Percentiles rank a stretch among this genome's conserved stretches.
These are phyloP conservation scores for Tragopan temminckii DNA, from an alignment of 2,797 vertebrate genomes.

Conservation along the genomic window DNA sequence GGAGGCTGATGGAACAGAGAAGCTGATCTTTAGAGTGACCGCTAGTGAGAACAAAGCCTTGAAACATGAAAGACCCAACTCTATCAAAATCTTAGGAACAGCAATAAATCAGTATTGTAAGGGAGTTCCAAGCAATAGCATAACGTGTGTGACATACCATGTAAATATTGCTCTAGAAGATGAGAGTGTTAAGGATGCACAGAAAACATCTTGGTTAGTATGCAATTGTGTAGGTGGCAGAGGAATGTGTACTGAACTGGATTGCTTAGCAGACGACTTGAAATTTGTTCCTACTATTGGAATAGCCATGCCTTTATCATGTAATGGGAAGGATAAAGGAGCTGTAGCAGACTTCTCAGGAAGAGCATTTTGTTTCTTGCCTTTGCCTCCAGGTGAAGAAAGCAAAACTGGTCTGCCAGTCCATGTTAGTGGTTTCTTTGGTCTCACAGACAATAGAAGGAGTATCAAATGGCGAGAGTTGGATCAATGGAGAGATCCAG, in stretches of 20 bases:
- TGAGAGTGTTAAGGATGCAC: conserved; percentile 87
- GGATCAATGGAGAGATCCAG: conserved; percentile 98
- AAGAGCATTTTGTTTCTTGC: conserved; percentile 97
- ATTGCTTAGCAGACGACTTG: conserved; percentile 93
- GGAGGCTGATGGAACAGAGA: conserved; percentile 91
- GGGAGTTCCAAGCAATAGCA: conserved; percentile 84
- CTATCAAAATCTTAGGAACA: conserved; percentile 88
- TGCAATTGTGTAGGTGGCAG: conserved; percentile 96
- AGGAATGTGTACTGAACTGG: conserved; percentile 91
- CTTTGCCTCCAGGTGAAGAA: conserved; percentile 95
- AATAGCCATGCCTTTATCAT: conserved; percentile 90
- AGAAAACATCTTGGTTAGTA: conserved; percentile 92
- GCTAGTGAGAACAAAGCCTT: conserved; percentile 88
- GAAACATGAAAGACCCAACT: conserved; percentile 89
- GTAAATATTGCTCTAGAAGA: conserved; percentile 91
- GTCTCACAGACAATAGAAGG: conserved; percentile 96
- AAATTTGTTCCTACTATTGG: conserved; percentile 96
- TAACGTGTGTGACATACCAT: conserved; percentile 94
- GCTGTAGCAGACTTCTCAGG: conserved; percentile 90
- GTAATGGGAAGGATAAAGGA: conserved; percentile 82
- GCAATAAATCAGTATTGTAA: conserved; percentile 93
- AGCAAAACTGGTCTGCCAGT: conserved; percentile 96
- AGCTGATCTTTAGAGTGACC: conserved; percentile 91
- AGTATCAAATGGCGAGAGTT: conserved; percentile 98
- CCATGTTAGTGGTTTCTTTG: conserved; percentile 98